A percentile compares a stretch with the other conserved stretches of the same genome.
Conservation (phyloP, 2,888 invertebrate genomes). For the Diabrotica balteata region DNA sequence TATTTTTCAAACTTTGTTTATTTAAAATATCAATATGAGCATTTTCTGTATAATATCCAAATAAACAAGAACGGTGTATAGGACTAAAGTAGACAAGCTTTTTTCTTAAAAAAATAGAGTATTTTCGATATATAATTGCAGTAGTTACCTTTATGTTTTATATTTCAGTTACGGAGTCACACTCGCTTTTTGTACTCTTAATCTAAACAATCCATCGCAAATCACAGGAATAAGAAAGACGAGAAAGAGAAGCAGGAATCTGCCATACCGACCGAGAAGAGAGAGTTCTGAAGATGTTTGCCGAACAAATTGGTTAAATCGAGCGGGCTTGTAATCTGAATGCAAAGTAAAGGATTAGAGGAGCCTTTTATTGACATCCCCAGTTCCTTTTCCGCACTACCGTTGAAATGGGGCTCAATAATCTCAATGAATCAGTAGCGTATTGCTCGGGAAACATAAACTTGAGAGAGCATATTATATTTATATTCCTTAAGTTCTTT, state of each 20-base stretch:
- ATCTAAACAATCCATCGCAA: conserved; percentile 5
- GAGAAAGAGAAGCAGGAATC: conserved; percentile 24
- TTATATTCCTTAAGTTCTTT: background rate
- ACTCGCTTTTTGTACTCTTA: conserved; percentile 1
- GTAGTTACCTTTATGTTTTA: no score
- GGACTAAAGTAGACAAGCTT: no score
- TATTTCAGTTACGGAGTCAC: no score
- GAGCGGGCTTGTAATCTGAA: conserved; percentile 56
- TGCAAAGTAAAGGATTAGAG: conserved; percentile 57
- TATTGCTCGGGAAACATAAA: background rate
- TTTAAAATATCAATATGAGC: no score
- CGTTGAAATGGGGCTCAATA: conserved; percentile 20
- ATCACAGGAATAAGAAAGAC: conserved; percentile 4
- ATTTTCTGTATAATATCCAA: no score
- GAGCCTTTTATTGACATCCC: conserved; percentile 53
- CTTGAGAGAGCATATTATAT: background rate
- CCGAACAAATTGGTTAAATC: conserved; percentile 59
- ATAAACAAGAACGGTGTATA: no score
- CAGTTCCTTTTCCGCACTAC: conserved; percentile 32
- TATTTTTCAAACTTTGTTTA: no score
- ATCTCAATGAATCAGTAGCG: conserved; percentile 5
- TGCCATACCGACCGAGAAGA: conserved; percentile 26
- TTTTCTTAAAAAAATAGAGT: no score
- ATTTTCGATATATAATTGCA: no score
- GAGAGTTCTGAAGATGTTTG: conserved; percentile 51